phyloP scores from a whole-genome alignment of 2,888 invertebrate genomes.

The Agrilus biguttatus region DNA sequence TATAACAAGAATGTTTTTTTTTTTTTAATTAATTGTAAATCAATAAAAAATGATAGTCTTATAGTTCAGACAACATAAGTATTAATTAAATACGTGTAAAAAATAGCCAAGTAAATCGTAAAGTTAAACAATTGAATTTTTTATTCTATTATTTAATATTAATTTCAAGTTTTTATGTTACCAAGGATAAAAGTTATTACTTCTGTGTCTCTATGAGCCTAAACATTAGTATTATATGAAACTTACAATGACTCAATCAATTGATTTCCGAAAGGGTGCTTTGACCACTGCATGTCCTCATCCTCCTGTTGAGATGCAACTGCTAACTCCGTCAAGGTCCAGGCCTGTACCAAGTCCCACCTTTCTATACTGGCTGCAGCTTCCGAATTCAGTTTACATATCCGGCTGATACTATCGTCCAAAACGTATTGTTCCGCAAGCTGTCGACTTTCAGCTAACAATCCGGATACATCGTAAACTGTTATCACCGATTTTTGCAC shows the following conservation, averaged over 20 bases:
- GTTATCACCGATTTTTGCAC: constrained; percentile 45
- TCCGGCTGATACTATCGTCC: constrained; percentile 41
- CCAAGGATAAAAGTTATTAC: background rate
- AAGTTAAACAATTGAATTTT: no score
- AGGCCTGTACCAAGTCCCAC: constrained; percentile 72
- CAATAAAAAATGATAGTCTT: no score
- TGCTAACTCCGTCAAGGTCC: constrained; percentile 69
- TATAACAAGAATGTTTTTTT: constrained; percentile 24
- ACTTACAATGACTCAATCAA: constrained; percentile 76
- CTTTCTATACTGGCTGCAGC: constrained; percentile 62
- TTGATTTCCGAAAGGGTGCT: constrained; percentile 76
- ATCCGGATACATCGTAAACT: constrained; percentile 55
- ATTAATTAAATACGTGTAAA: no score
- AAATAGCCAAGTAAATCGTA: no score
- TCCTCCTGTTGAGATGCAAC: constrained; percentile 35
- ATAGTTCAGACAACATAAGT: no score
- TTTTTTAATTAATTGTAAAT: no score
- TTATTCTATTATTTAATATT: background rate
- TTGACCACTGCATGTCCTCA: constrained; percentile 60
- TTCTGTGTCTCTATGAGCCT: no score
- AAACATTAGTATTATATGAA: background rate
- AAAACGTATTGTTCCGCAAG: constrained; percentile 73
- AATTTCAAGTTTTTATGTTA: background rate
- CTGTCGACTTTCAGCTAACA: constrained; percentile 66
- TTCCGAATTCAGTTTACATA: constrained; percentile 70